phyloP scores from a whole-genome alignment of 2,888 invertebrate genomes.

The Drosophila nr. medialis region DNA sequence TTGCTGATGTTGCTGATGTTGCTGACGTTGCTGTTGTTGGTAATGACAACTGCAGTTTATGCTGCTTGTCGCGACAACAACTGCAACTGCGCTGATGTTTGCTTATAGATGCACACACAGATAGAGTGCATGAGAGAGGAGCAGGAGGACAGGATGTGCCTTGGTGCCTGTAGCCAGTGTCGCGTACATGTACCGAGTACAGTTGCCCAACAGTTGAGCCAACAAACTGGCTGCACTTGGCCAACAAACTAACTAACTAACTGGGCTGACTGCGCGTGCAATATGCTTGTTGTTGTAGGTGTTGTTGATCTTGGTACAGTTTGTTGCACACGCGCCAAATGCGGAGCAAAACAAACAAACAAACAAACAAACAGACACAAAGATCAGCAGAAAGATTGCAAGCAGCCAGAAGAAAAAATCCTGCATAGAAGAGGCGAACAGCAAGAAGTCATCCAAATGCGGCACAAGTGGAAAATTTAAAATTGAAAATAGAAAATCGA shows the following conservation, averaged over 20 bases:
- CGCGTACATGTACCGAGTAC: constrained; percentile 19
- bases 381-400: constrained; percentile 19
- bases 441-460: neutral
- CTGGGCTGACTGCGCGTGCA: constrained; percentile 30
- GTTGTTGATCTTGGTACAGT: constrained; percentile 67
- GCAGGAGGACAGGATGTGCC: constrained; percentile 26
- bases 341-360: constrained; percentile 52
- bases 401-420: constrained; percentile 24
- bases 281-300: constrained; percentile 26
- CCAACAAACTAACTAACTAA: constrained; percentile 20
- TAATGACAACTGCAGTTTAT: constrained; percentile 60
- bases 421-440: neutral
- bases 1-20: constrained; percentile 35
- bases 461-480: neutral
- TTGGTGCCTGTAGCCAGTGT: constrained; percentile 7
- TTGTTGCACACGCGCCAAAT: constrained; percentile 69
- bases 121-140: neutral
- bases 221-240: constrained; percentile 21
- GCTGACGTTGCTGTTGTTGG: constrained; percentile 36
- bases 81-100: constrained; percentile 24
- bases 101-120: constrained; percentile 8
- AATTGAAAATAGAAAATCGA: neutral
- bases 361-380: neutral
- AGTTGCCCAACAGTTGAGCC: constrained; percentile 44
- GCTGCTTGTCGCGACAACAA: constrained; percentile 46